A percentile compares a stretch with the other conserved stretches of the same genome.
Conservation (phyloP, 2,113 vertebrate species). For the Syngnathus floridae region DNA sequence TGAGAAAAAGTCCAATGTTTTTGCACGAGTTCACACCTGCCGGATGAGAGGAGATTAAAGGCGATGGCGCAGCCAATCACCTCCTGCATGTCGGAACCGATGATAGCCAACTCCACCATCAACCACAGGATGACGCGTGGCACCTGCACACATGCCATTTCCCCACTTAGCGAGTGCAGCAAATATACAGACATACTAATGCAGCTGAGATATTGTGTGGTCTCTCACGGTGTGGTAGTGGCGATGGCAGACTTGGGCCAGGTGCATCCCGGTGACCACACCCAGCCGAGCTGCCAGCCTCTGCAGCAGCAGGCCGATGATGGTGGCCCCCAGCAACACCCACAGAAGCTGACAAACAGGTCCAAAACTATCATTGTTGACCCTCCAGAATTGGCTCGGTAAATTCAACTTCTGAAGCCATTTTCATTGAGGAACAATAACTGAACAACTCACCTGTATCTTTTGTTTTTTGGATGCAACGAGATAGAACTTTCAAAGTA, state of each 20-base stretch:
- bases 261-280: slow-evolving; percentile 91
- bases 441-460: too few relatives aligned
- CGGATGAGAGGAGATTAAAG: slow-evolving; percentile 84
- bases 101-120: slow-evolving; percentile 93
- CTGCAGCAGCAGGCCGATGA: slow-evolving; percentile 88
- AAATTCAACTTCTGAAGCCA: too few relatives aligned
- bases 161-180: too few relatives aligned
- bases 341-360: slow-evolving; percentile 78
- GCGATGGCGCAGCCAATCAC: slow-evolving; percentile 97
- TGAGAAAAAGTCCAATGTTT: not conserved
- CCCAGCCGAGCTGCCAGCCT: slow-evolving; percentile 86
- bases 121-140: slow-evolving; percentile 89
- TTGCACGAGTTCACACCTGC: slow-evolving; percentile 64
- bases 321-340: slow-evolving; percentile 83
- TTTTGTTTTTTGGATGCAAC: too few relatives aligned
- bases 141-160: slow-evolving; percentile 62
- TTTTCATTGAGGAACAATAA: too few relatives aligned
- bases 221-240: slow-evolving; percentile 82
- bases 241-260: slow-evolving; percentile 89
- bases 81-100: slow-evolving; percentile 97
- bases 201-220: not conserved
- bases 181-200: too few relatives aligned
- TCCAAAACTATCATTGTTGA: too few relatives aligned
- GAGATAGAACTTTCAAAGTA: too few relatives aligned
- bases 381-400: too few relatives aligned